Evolutionary conservation across 2,888 invertebrate species (phyloP), one percentile per base, ranked within the genome.

Genomic region (Nysson spinosus): DNA sequence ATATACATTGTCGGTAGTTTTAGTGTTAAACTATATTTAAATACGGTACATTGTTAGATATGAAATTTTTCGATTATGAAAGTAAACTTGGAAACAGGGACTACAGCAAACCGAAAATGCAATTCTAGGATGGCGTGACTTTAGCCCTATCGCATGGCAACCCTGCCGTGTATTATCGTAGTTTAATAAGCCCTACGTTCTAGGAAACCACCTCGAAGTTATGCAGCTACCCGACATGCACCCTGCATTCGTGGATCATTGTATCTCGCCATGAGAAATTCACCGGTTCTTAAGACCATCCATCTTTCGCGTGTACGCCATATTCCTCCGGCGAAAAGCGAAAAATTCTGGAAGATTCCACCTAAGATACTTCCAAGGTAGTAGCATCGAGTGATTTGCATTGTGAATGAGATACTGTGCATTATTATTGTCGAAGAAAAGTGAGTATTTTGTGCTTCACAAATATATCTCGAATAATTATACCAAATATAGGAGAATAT

Each of bases 151-250:
- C 73, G 68, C 67, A 63, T 69, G 69, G 70, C 72, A 71, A 71
- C 76, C 75, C 65, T 62, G 54, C 50, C 68, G 71, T 69, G 75
- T 70, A 77, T 77, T 75, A 75, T 73, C 72, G 71, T 58, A 66
- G 66, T 73, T 77, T 77, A 77, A 75, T 77, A 76, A 77, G 72
- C 71, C 69, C 69, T 77, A 76, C 64, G 72, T 76, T 77, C 76
- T 72, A 75, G 69, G 76, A 76, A 76, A 71, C 60, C 65, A 75
- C 77, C 71, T 75, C 65, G 57, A 64, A 77, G 69, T 77, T 75
- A 73, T 72, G 71, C 69, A 75, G 61, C 73, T 72, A 67, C 40
- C 44, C 50, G 57, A 49, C 56, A 60, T 69, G 60, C 63, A 72
- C 54, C 58, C 46, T 42, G 57, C 63, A 71, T 66, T 70, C 74